phyloP scores from a whole-genome alignment of 2,797 vertebrate species.

The Cacajao melanocephalus region DNA sequence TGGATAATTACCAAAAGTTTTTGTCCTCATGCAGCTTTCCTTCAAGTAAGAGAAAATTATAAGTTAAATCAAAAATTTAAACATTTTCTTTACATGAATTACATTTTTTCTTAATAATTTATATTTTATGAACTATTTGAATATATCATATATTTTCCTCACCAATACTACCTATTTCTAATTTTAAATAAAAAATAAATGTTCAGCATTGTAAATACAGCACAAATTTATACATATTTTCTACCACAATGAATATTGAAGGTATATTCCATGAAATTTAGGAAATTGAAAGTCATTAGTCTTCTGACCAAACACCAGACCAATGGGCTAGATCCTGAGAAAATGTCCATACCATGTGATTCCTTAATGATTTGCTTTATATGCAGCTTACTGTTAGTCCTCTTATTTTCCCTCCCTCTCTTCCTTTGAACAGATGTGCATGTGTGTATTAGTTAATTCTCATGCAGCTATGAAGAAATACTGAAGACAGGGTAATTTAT shows the following conservation, averaged over 20 bases:
- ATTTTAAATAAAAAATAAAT: neutral
- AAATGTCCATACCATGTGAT: neutral
- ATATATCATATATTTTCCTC: neutral
- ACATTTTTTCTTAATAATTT: neutral
- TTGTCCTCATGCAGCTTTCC: neutral
- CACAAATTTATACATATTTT: neutral
- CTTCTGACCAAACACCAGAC: neutral
- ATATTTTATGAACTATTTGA: neutral
- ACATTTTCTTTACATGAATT: neutral
- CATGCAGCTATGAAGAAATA: too few species aligned
- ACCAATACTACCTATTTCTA: neutral
- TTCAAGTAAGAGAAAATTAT: neutral
- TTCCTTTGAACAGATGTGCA: neutral
- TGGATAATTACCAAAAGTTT: fast-evolving
- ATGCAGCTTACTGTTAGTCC: neutral
- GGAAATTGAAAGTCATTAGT: neutral
- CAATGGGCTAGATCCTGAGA: neutral
- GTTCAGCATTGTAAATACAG: neutral
- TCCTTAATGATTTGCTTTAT: neutral
- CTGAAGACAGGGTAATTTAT: too few species aligned
- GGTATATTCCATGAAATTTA: neutral
- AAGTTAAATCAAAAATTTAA: neutral
- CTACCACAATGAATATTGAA: neutral
- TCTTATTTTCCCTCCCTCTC: neutral
- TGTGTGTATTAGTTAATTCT: neutral